Evolutionary conservation across 2,888 invertebrate genomes (phyloP), one percentile per base, ranked within the genome.

Genomic region (Ischnus inquisitorius): DNA sequence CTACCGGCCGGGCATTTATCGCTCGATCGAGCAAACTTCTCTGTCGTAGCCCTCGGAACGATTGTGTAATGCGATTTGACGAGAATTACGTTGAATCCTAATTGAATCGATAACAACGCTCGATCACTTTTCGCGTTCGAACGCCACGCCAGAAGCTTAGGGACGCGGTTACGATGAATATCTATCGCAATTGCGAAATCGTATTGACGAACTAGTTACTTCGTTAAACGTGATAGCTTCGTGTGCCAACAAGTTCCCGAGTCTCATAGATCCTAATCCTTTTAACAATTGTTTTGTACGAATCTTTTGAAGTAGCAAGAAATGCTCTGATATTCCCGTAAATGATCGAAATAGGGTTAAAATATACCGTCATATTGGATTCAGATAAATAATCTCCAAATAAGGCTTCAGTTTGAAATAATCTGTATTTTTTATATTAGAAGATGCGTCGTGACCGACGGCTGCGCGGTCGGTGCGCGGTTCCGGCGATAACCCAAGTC

Each of bases 11-110:
- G 57, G 10, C 57, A 41, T 74, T 72, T 74, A 72, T 72, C 68
- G 67, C 25, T 51, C 65, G 57, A 82, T 60, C 64, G 48, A 64
- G 57, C 57, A 82, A 68, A 54, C 54, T 54, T 34, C 64, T 46
- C 54, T 46, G 46, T 62, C 46, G 46, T 71, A 12, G n/a, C n/a
- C 12, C 43, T 69, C n/a, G 28, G 28, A 25, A 54, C 19, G 54
- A 71, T 71, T 71, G 57, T 43, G 8, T 71, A 71, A 71, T 41
- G 6, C 41, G 2, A 71, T 71, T 19, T 25, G 22, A 39, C n/a
- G 54, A 14, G 14, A 22, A 71, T 71, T 71, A 71, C 57, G 71
- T 71, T 5, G 8, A 57, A 41, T 41, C 54, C n/a, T 57, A 71
- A 71, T 71, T 39, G 54, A 57, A 71, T 71, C 54, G n/a, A 39